A percentile compares a stretch with the other conserved stretches of the same genome.
Evolutionary conservation across 1,140 invertebrate species (phyloP).

Genomic region (Cyphomyrmex costatus): DNA sequence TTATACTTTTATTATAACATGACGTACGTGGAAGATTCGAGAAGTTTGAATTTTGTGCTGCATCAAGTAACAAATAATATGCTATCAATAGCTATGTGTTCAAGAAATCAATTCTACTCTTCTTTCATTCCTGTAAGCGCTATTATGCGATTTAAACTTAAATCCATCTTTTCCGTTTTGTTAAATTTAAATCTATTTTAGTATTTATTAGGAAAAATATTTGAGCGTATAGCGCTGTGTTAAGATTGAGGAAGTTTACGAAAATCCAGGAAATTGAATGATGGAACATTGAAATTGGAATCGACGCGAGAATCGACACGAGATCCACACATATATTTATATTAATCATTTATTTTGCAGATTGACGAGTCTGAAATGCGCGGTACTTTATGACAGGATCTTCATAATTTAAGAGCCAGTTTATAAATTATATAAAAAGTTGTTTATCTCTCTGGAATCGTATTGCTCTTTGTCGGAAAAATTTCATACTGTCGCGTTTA

Average conservation of each 20-base stretch:
- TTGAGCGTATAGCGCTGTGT: background rate
- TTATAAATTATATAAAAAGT: constrained; percentile 57
- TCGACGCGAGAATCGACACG: background rate
- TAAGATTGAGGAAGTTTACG: background rate
- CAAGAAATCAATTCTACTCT: background rate
- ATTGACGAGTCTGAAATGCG: background rate
- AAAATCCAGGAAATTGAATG: background rate
- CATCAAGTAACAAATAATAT: background rate
- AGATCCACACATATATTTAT: background rate
- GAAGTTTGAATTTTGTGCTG: background rate
- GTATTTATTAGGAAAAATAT: background rate
- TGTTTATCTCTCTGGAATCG: constrained; percentile 21
- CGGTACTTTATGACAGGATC: background rate
- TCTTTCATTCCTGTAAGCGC: background rate
- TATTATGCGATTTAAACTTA: background rate
- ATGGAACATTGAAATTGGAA: background rate
- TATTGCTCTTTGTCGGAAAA: background rate
- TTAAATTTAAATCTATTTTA: background rate
- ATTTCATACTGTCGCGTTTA: background rate
- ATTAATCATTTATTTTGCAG: background rate
- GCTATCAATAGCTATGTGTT: background rate
- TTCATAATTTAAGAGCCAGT: constrained; percentile 44
- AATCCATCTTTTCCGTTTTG: background rate
- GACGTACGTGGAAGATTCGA: background rate
- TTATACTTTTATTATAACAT: constrained; percentile 5